These are phyloP conservation scores for Sepioteuthis lessoniana DNA, from an alignment of 2,888 invertebrate genomes.

Conservation along the genomic window DNA sequence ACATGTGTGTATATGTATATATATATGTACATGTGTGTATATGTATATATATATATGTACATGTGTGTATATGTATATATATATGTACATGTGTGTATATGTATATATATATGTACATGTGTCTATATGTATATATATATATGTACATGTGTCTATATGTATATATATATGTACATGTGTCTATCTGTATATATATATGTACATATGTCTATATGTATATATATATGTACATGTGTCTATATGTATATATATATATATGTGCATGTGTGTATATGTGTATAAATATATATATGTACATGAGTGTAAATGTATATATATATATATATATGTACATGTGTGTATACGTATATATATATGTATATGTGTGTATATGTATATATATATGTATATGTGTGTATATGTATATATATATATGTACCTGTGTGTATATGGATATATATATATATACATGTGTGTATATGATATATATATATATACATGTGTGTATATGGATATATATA, in stretches of 20 bases:
- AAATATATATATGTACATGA: neutral
- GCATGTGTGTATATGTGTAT: neutral
- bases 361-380: neutral
- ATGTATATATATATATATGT: neutral
- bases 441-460: no score
- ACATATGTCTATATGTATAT: neutral
- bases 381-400: neutral
- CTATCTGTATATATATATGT: neutral
- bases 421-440: neutral
- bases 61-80: neutral
- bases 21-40: neutral
- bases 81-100: no score
- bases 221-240: neutral
- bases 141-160: neutral
- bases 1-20: neutral
- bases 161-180: neutral
- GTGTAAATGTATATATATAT: neutral
- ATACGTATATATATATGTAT: neutral
- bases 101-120: no score
- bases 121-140: neutral
- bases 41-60: neutral
- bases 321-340: neutral
- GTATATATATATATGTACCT: slow-evolving; percentile 24
- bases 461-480: no score
- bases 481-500: neutral